These are phyloP conservation scores for Camponotus floridanus DNA, from an alignment of 1,140 invertebrate species.

Conservation along the genomic window DNA sequence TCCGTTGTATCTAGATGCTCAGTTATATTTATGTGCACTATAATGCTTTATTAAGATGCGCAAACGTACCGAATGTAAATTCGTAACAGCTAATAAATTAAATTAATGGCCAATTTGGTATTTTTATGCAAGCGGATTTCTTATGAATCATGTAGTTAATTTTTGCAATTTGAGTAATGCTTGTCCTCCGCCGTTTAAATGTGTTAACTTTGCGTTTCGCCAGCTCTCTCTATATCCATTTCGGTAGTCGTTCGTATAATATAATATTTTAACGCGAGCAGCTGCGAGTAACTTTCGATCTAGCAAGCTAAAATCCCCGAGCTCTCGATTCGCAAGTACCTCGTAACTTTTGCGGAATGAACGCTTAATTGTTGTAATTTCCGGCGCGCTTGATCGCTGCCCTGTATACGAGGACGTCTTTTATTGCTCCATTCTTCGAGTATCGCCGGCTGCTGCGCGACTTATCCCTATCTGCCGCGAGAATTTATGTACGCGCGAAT, in stretches of 20 bases:
- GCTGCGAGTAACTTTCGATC: slow-evolving; percentile 30
- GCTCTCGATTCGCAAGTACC: slow-evolving; percentile 36
- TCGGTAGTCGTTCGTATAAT: neutral
- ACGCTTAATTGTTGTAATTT: slow-evolving; percentile 72
- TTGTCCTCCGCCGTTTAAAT: neutral
- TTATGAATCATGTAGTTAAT: slow-evolving; percentile 6
- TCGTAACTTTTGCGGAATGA: slow-evolving; percentile 58
- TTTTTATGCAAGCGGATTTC: neutral
- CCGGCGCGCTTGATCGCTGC: slow-evolving; percentile 35
- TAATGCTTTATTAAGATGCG: neutral
- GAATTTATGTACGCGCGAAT: slow-evolving; percentile 69
- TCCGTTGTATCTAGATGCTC: neutral
- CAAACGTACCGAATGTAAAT: slow-evolving; percentile 7
- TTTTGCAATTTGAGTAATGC: slow-evolving; percentile 7
- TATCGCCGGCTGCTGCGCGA: slow-evolving; percentile 56
- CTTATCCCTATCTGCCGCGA: slow-evolving; percentile 70
- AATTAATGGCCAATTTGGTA: neutral
- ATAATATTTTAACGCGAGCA: slow-evolving; percentile 41
- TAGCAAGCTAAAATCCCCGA: slow-evolving; percentile 17
- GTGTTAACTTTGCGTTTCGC: slow-evolving; percentile 12
- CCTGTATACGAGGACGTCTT: slow-evolving; percentile 69
- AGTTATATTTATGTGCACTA: neutral
- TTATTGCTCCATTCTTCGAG: slow-evolving; percentile 79
- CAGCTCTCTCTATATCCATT: neutral
- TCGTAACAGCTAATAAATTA: slow-evolving; percentile 20